Percentiles rank a stretch among this genome's conserved stretches.
Evolutionary conservation across 2,113 vertebrate genomes (phyloP).

Genomic region (Bostrychus sinensis): DNA sequence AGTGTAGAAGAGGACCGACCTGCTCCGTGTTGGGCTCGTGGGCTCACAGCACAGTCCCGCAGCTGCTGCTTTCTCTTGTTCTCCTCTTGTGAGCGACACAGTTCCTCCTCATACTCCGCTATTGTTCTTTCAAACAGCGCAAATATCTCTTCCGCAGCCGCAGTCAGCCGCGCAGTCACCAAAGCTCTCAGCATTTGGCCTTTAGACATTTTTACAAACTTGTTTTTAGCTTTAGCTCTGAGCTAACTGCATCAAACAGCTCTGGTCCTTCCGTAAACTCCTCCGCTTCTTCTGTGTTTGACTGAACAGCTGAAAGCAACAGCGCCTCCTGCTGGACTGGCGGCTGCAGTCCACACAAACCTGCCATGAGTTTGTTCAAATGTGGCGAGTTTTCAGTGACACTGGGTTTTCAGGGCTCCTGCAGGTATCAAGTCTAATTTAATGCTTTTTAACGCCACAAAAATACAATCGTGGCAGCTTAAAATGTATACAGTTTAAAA

Average conservation of each 20-base stretch:
- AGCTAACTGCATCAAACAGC: not conserved
- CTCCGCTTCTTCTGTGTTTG: too few species aligned
- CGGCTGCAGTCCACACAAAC: too few species aligned
- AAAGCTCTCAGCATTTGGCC: not conserved
- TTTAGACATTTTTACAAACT: not conserved
- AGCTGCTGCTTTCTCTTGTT: not conserved
- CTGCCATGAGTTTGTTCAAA: too few species aligned
- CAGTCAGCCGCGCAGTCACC: not conserved
- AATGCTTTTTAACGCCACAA: too few species aligned
- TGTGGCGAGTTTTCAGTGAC: too few species aligned
- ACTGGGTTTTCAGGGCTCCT: too few species aligned
- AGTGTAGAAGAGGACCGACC: not conserved
- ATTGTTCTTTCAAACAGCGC: not conserved
- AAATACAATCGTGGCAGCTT: too few species aligned
- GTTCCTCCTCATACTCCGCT: constrained; percentile 1
- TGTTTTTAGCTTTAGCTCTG: not conserved
- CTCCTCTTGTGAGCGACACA: not conserved
- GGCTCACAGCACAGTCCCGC: not conserved
- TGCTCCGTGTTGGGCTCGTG: not conserved
- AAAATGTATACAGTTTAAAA: too few species aligned
- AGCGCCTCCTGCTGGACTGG: too few species aligned
- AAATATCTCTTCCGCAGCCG: not conserved
- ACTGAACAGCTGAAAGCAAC: not conserved
- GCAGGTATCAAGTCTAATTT: too few species aligned
- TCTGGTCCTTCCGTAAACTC: too few species aligned